These are phyloP conservation scores for Etheostoma spectabile DNA, from an alignment of 2,113 vertebrate genomes.

Conservation along the genomic window DNA sequence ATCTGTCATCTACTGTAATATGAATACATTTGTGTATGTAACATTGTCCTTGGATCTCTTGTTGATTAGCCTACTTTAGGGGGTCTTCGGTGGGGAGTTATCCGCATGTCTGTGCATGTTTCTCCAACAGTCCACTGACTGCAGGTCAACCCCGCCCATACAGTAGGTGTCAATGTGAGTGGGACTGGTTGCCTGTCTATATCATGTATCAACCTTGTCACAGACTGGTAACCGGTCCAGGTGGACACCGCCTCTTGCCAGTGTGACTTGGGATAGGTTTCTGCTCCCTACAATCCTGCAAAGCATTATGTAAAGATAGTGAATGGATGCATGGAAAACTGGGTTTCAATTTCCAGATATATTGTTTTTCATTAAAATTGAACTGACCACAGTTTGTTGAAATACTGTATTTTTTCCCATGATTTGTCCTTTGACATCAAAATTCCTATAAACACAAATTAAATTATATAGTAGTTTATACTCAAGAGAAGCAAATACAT, in stretches of 20 bases:
- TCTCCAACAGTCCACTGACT: background rate
- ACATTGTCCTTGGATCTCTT: background rate
- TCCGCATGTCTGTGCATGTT: background rate
- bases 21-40: background rate
- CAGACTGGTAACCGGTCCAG: background rate
- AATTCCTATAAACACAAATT: too few species aligned
- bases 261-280: background rate
- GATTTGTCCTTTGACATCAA: too few species aligned
- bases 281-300: too few species aligned
- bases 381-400: too few species aligned
- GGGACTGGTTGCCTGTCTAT: constrained; percentile 21
- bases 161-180: constrained; percentile 25
- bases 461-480: too few species aligned
- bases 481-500: too few species aligned
- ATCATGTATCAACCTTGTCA: background rate
- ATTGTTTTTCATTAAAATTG: too few species aligned
- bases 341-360: too few species aligned
- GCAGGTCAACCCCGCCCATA: background rate
- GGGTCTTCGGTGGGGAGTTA: background rate
- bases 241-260: background rate
- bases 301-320: too few species aligned
- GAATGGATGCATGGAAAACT: too few species aligned
- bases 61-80: background rate
- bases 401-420: too few species aligned
- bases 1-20: background rate